These are phyloP conservation scores for Cantharis rufa DNA, from an alignment of 2,888 invertebrate genomes.

Conservation along the genomic window DNA sequence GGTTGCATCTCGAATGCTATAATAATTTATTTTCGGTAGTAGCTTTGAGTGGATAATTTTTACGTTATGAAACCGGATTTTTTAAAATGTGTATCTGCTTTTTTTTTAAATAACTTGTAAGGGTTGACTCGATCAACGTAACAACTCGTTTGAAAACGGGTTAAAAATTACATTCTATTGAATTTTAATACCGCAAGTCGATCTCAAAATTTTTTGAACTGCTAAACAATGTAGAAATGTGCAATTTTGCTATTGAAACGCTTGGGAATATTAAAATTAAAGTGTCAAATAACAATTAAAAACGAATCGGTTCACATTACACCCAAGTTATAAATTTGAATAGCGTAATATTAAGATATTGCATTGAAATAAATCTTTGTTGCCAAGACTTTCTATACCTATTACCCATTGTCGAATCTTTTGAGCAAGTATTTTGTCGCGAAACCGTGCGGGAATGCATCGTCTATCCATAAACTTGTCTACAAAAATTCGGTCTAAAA, in stretches of 20 bases:
- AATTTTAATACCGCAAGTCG: slow-evolving; percentile 1
- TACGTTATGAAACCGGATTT: neutral
- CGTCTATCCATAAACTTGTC: too few relatives aligned
- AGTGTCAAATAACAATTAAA: slow-evolving; percentile 3
- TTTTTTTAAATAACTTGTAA: neutral
- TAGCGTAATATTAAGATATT: neutral
- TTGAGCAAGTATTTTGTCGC: neutral
- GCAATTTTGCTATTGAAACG: neutral
- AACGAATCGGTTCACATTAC: neutral
- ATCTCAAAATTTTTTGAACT: neutral
- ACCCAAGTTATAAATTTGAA: neutral
- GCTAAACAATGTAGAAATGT: neutral
- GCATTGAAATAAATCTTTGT: neutral
- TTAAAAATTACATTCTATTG: slow-evolving; percentile 24
- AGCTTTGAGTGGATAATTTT: neutral
- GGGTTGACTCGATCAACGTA: neutral
- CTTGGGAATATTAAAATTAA: neutral
- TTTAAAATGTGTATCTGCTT: neutral
- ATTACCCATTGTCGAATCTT: neutral
- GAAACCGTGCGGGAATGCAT: too few relatives aligned
- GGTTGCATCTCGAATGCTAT: neutral
- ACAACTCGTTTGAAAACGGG: slow-evolving; percentile 27
- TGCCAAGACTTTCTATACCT: neutral
- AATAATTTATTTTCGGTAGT: neutral
- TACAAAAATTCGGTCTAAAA: neutral